phyloP scores from a whole-genome alignment of 2,888 invertebrate species.

The Melieria picta region DNA sequence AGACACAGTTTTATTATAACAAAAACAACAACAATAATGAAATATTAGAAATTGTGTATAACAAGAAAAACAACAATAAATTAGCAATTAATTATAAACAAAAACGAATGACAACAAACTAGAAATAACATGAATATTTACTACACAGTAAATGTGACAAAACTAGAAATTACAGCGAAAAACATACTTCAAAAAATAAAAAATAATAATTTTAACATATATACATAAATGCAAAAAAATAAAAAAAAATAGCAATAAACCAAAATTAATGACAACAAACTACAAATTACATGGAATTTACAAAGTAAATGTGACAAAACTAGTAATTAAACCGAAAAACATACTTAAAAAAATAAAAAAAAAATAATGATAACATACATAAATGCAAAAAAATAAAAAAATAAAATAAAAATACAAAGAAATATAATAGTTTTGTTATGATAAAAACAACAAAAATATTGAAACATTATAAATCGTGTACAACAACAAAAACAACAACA shows the following conservation, averaged over 20 bases:
- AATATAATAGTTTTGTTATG: background rate
- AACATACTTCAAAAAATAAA: background rate
- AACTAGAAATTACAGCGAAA: background rate
- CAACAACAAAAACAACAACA: constrained; percentile 2
- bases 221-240: background rate
- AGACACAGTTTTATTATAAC: no score
- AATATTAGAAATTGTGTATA: no score
- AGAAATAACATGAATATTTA: background rate
- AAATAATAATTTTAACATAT: background rate
- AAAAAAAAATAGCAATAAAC: background rate
- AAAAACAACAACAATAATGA: no score
- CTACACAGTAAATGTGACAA: background rate
- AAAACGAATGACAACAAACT: background rate
- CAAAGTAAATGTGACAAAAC: background rate
- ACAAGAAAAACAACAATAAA: no score
- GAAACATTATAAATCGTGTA: background rate
- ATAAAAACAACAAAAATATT: background rate
- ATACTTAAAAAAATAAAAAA: background rate
- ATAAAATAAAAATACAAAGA: constrained; percentile 1
- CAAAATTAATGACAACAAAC: background rate
- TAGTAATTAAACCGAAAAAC: background rate
- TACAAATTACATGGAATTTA: background rate
- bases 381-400: background rate
- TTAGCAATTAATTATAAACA: no score
- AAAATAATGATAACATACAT: background rate